Conservation (phyloP, 2,888 invertebrate species). For the Zaprionus obscuricornis region DNA sequence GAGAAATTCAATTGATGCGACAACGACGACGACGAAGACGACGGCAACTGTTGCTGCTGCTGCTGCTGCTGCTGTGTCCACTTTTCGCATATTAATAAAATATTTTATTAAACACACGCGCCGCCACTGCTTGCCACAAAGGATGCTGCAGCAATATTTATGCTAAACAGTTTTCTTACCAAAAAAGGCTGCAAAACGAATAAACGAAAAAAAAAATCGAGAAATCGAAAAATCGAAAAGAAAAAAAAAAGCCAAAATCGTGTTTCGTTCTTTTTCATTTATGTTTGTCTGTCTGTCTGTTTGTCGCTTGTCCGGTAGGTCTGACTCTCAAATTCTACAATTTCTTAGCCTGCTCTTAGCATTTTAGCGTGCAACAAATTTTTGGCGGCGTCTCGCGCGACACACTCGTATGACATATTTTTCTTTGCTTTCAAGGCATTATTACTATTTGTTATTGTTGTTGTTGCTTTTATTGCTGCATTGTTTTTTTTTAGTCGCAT, state of each 20-base stretch:
- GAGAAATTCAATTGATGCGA: constrained; percentile 78
- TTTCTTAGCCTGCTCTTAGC: background rate
- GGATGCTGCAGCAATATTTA: constrained; percentile 61
- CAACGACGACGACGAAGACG: constrained; percentile 32
- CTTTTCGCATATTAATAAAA: constrained; percentile 77
- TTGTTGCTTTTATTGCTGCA: constrained; percentile 47
- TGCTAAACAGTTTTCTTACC: constrained; percentile 71
- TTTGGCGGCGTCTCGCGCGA: constrained; percentile 83
- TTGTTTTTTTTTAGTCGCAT: constrained; percentile 26
- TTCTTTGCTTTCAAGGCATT: constrained; percentile 13
- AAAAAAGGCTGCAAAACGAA: constrained; percentile 78
- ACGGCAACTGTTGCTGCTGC: constrained; percentile 24
- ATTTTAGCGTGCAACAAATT: constrained; percentile 68
- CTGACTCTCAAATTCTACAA: constrained; percentile 2
- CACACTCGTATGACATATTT: constrained; percentile 81
- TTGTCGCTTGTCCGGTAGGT: constrained; percentile 8
- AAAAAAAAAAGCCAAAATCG: no score
- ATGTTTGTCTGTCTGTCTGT: constrained; percentile 12
- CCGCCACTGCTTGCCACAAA: constrained; percentile 42
- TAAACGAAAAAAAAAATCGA: no score
- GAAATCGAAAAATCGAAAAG: no score
- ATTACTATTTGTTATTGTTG: constrained; percentile 34
- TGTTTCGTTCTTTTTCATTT: constrained; percentile 38
- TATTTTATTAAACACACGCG: constrained; percentile 79
- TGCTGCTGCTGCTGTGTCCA: constrained; percentile 34